Percentiles rank a stretch among this genome's conserved stretches.
These are phyloP conservation scores for Sitta europaea DNA, from an alignment of 2,113 vertebrate species.

Conservation along the genomic window DNA sequence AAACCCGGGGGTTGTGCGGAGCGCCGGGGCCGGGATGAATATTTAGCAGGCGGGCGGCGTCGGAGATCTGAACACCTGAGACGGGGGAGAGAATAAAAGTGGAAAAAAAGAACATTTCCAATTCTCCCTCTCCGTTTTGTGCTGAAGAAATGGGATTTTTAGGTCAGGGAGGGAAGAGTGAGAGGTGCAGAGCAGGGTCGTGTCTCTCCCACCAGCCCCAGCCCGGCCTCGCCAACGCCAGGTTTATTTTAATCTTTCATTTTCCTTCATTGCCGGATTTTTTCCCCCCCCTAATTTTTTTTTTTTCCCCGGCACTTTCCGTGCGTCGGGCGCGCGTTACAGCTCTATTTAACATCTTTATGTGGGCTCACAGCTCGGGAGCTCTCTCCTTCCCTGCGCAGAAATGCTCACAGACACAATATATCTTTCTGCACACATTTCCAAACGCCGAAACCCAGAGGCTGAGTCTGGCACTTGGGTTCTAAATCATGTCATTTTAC, in stretches of 20 bases:
- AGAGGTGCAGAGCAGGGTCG: neutral
- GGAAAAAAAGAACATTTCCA: neutral
- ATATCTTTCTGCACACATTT: slow-evolving; percentile 35
- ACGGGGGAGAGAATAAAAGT: neutral
- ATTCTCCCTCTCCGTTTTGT: neutral
- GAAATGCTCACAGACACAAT: slow-evolving; percentile 39
- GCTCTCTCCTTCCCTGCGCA: slow-evolving; percentile 6
- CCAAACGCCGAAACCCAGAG: slow-evolving; percentile 24
- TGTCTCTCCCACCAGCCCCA: neutral
- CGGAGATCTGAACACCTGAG: neutral
- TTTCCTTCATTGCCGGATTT: neutral
- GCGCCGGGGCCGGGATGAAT: neutral
- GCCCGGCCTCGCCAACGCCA: neutral
- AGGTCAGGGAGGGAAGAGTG: neutral
- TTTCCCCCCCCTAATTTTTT: neutral
- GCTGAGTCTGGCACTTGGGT: slow-evolving; percentile 11
- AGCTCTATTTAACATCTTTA: slow-evolving; percentile 60
- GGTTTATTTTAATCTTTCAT: slow-evolving; percentile 35
- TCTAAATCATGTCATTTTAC: slow-evolving; percentile 56
- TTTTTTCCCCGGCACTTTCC: neutral
- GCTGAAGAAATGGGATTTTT: neutral
- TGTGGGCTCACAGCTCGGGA: slow-evolving; percentile 16
- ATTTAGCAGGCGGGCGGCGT: neutral
- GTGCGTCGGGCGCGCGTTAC: neutral
- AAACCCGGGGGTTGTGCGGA: neutral